phyloP scores from a whole-genome alignment of 2,113 vertebrate species.

The Mohoua ochrocephala region DNA sequence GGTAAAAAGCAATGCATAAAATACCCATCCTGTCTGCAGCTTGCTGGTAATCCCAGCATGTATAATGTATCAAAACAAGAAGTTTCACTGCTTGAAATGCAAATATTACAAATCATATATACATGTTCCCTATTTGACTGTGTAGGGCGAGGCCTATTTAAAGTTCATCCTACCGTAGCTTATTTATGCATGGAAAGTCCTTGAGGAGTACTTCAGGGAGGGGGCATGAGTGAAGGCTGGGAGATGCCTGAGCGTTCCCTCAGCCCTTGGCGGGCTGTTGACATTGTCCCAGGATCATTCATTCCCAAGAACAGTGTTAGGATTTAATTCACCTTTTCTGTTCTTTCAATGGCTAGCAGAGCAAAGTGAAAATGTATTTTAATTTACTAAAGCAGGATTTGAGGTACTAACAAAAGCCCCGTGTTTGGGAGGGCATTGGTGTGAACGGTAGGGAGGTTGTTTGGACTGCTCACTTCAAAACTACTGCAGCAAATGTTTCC shows the following conservation, averaged over 20 bases:
- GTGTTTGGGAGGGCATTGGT: background rate
- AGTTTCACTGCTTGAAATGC: background rate
- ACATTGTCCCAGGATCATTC: background rate
- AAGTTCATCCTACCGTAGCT: background rate
- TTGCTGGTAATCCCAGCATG: background rate
- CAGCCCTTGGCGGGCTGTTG: background rate
- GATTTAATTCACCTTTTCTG: background rate
- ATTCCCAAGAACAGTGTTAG: background rate
- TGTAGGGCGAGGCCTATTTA: background rate
- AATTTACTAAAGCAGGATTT: background rate
- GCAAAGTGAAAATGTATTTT: background rate
- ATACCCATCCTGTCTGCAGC: background rate
- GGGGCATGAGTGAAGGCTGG: fast-evolving
- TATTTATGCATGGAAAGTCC: background rate
- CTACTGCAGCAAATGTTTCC: background rate
- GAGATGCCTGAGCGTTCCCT: background rate
- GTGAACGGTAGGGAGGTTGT: background rate
- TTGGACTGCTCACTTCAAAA: background rate
- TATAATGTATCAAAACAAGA: background rate
- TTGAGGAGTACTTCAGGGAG: background rate
- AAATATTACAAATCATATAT: background rate
- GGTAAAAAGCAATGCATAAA: background rate
- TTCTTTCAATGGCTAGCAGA: background rate
- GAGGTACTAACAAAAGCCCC: background rate
- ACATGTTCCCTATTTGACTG: background rate